These are phyloP conservation scores for Dinocampus coccinellae DNA, from an alignment of 2,888 invertebrate species.

Conservation along the genomic window DNA sequence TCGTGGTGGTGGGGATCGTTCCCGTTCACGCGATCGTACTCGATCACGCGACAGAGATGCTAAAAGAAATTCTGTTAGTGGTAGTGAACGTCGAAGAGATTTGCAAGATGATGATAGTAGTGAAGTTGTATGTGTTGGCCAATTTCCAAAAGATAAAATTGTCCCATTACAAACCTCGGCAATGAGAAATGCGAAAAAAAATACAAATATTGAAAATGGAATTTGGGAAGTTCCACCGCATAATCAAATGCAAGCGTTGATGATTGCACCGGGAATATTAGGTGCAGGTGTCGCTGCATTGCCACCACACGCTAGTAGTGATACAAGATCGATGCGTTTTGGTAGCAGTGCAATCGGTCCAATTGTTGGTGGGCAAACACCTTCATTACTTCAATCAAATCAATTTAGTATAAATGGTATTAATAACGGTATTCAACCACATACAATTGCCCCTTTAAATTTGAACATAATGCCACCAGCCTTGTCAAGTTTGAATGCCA, in stretches of 20 bases:
- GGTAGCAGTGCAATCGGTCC: slow-evolving; percentile 48
- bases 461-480: slow-evolving; percentile 35
- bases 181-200: slow-evolving; percentile 41
- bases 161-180: slow-evolving; percentile 4
- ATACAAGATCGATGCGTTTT: slow-evolving; percentile 47
- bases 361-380: slow-evolving; percentile 40
- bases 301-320: slow-evolving; percentile 40
- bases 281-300: slow-evolving; percentile 50
- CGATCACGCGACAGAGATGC: slow-evolving; percentile 67
- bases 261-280: slow-evolving; percentile 61
- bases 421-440: slow-evolving; percentile 48
- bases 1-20: slow-evolving; percentile 71
- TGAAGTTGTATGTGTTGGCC: slow-evolving; percentile 66
- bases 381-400: slow-evolving; percentile 53
- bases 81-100: slow-evolving; percentile 52
- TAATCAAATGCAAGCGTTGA: slow-evolving; percentile 60
- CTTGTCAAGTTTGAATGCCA: slow-evolving; percentile 36
- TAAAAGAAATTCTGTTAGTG: slow-evolving; percentile 55
- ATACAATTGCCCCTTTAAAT: slow-evolving; percentile 46
- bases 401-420: slow-evolving; percentile 60
- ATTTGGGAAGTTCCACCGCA: slow-evolving; percentile 68
- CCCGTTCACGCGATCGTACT: slow-evolving; percentile 67
- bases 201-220: slow-evolving; percentile 55
- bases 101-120: slow-evolving; percentile 56
- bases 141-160: slow-evolving; percentile 62